Base-by-base conservation (phyloP, 1,140 invertebrate species). In the Caenorhabditis latens region DNA sequence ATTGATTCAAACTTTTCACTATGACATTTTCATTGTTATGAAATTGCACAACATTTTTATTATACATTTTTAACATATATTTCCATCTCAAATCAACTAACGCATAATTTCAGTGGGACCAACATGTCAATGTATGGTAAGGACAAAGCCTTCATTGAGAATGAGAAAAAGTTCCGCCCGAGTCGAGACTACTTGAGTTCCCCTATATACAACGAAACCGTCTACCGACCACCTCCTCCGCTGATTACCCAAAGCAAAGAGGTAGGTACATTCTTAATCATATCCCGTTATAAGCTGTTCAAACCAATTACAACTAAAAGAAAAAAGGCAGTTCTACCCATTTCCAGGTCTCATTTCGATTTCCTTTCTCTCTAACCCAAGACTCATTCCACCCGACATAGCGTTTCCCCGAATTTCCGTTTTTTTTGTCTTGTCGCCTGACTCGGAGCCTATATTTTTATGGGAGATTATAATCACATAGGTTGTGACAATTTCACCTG, bases 1-100 rank as follows among this genome's bases (percentile, higher is more conserved):
- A 79, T 79, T 79, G 71, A 79, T 79, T 79, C 71, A 79, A 48
- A 79, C 19, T 79, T 79, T 48, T 21, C 46, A 42, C 4, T 79
- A 71, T 71, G 65, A 46, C 65, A 48, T 13, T 32, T 21, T 9
- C 11, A 24, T 46, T 79, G 53, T 79, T 79, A 53, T 79, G 71
- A 79, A 79, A 79, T 46, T 63, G 3, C n/a, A 11, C 21, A 63
- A 8, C 24, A 32, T 63, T 32, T 58, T 8, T 58, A 5, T 58
- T 58, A 46, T 46, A 14, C 16, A 8, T 46, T 46, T 75, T 19
- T n/a, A n/a, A n/a, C n/a, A n/a, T n/a, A n/a, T n/a, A n/a, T n/a
- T n/a, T n/a, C n/a, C n/a, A n/a, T n/a, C n/a, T n/a, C n/a, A n/a
- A n/a, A 14, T 3, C 13, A 3, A 40, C 6, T 2, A 14, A 46